Percentiles rank a stretch among this genome's conserved stretches.
phyloP scores from a whole-genome alignment of 2,888 invertebrate genomes.

The Sepioteuthis lessoniana region DNA sequence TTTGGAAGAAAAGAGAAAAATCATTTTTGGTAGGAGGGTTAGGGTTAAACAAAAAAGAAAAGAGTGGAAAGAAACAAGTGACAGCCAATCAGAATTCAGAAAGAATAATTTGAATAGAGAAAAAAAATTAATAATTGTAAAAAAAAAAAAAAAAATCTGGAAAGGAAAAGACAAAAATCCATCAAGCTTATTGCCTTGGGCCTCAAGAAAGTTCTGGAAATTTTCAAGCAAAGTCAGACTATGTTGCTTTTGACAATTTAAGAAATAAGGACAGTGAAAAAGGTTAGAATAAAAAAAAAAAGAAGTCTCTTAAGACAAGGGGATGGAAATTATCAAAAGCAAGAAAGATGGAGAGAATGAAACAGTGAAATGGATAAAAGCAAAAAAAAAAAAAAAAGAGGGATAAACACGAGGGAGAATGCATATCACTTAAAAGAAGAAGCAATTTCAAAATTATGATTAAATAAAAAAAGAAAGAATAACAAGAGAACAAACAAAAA shows the following conservation, averaged over 20 bases:
- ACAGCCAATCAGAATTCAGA: constrained; percentile 33
- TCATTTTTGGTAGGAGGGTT: neutral
- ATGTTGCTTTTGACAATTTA: constrained; percentile 20
- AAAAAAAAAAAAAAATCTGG: neutral
- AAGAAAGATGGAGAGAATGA: neutral
- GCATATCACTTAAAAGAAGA: neutral
- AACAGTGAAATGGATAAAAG: too few relatives aligned
- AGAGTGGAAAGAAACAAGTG: neutral
- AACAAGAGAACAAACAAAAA: too few relatives aligned
- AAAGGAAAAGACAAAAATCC: neutral
- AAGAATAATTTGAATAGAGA: neutral
- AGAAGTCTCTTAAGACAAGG: neutral
- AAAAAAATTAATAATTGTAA: neutral
- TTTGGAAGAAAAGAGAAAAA: neutral
- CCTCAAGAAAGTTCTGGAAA: neutral
- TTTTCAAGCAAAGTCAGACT: neutral
- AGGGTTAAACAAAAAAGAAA: neutral
- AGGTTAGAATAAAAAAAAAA: neutral
- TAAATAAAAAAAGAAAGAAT: too few relatives aligned
- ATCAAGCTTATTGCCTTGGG: neutral
- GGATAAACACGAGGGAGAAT: too few relatives aligned
- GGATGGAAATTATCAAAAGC: neutral
- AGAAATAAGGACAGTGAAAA: neutral
- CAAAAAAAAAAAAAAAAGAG: too few relatives aligned
- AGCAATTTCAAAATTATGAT: neutral